Evolutionary conservation across 2,888 invertebrate genomes (phyloP).

Genomic region (Melanargia galathea): DNA sequence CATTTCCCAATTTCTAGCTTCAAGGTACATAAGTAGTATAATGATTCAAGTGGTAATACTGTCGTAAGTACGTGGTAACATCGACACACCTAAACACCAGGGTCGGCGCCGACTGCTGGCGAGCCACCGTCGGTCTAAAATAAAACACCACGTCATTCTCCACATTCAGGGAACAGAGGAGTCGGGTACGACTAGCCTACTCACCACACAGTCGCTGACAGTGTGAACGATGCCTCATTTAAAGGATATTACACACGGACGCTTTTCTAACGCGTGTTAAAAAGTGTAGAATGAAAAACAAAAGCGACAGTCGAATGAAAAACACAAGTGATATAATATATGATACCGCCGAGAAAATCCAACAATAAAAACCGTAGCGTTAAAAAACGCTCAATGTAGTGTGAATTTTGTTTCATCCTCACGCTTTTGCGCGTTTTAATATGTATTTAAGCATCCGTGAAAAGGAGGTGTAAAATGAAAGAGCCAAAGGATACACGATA

Average conservation of each 20-base stretch:
- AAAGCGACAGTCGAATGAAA: neutral
- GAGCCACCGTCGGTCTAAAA: constrained; percentile 83
- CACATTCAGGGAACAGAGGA: constrained; percentile 57
- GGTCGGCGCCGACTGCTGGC: constrained; percentile 82
- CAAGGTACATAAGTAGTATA: constrained; percentile 12
- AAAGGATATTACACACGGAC: neutral
- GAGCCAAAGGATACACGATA: too few relatives aligned
- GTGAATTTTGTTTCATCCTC: too few relatives aligned
- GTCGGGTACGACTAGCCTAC: constrained; percentile 43
- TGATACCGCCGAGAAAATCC: too few relatives aligned
- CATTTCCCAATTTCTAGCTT: neutral
- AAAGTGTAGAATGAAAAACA: too few relatives aligned
- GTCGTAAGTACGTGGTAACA: constrained; percentile 69
- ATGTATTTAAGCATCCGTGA: too few relatives aligned
- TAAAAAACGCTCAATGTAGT: too few relatives aligned
- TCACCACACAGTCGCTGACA: constrained; percentile 24
- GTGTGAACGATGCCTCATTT: constrained; percentile 28
- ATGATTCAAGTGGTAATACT: constrained; percentile 65
- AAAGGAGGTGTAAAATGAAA: too few relatives aligned
- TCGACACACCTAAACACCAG: constrained; percentile 83
- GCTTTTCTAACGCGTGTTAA: neutral
- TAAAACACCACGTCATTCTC: constrained; percentile 76
- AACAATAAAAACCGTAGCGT: too few relatives aligned
- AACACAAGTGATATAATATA: neutral
- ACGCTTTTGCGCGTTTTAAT: too few relatives aligned